Evolutionary conservation across 2,888 invertebrate species (phyloP).

Genomic region (Disparrhopalites patrizii): DNA sequence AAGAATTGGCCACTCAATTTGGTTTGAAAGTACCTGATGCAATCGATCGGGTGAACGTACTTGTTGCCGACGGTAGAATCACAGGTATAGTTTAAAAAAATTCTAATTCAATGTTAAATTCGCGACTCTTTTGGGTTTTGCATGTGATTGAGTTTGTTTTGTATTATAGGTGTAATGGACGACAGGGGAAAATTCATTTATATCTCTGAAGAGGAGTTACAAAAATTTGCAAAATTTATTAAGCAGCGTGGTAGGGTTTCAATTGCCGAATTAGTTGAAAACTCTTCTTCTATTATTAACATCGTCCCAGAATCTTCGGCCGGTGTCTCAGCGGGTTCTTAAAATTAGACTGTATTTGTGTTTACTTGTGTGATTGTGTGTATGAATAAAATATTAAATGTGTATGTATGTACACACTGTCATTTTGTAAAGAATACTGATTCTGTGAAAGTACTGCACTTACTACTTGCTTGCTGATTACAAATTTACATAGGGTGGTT

Average conservation of each 20-base stretch:
- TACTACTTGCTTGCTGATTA: too few relatives aligned
- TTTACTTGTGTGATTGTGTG: too few relatives aligned
- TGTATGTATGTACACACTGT: too few relatives aligned
- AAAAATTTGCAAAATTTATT: slow-evolving; percentile 92
- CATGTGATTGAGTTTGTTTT: not conserved
- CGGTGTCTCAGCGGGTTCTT: too few relatives aligned
- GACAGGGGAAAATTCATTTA: slow-evolving; percentile 99
- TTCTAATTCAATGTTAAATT: not conserved
- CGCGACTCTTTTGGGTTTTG: not conserved
- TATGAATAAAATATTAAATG: too few relatives aligned
- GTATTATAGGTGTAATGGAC: slow-evolving; percentile 84
- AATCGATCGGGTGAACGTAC: slow-evolving; percentile 78
- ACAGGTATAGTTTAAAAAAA: slow-evolving; percentile 56
- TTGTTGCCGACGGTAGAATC: slow-evolving; percentile 76
- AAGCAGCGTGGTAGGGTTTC: slow-evolving; percentile 90
- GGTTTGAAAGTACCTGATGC: slow-evolving; percentile 84
- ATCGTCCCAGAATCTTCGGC: slow-evolving; percentile 60
- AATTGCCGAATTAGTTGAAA: slow-evolving; percentile 87
- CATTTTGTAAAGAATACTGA: too few relatives aligned
- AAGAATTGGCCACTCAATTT: slow-evolving; percentile 88
- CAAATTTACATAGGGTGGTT: too few relatives aligned
- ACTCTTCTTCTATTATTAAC: slow-evolving; percentile 87
- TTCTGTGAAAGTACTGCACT: too few relatives aligned
- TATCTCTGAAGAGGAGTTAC: slow-evolving; percentile 83
- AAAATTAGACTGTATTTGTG: too few relatives aligned